These are phyloP conservation scores for Eclectus roratus DNA, from an alignment of 2,113 vertebrate species.

Conservation along the genomic window DNA sequence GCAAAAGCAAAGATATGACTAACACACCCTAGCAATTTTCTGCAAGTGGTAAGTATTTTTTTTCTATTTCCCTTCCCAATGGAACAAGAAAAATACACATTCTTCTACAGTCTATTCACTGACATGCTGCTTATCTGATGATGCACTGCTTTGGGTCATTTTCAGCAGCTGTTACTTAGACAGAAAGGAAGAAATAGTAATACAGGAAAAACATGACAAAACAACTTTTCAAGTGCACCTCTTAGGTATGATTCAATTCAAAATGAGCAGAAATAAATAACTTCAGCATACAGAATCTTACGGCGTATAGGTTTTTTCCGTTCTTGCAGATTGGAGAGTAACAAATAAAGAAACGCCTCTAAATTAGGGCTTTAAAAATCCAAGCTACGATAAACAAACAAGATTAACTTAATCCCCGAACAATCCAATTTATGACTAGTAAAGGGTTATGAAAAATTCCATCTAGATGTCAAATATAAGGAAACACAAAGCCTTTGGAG, in stretches of 20 bases:
- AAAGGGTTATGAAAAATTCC: slow-evolving; percentile 77
- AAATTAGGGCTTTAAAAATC: slow-evolving; percentile 71
- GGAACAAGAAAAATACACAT: slow-evolving; percentile 5
- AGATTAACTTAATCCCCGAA: slow-evolving; percentile 76
- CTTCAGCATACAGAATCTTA: slow-evolving; percentile 13
- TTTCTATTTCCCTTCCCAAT: slow-evolving; percentile 20
- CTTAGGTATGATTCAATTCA: slow-evolving; percentile 64
- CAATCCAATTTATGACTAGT: slow-evolving; percentile 77
- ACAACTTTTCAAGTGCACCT: slow-evolving; percentile 65
- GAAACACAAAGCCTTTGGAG: slow-evolving; percentile 75
- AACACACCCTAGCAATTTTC: neutral
- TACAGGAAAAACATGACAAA: slow-evolving; percentile 56
- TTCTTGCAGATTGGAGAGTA: slow-evolving; percentile 39
- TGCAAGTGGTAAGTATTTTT: neutral
- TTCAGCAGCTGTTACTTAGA: slow-evolving; percentile 34
- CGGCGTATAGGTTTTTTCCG: neutral
- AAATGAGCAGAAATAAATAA: slow-evolving; percentile 74
- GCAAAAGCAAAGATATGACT: neutral
- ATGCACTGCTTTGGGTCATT: slow-evolving; percentile 5
- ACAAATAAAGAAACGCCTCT: slow-evolving; percentile 55
- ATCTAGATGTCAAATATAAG: slow-evolving; percentile 68
- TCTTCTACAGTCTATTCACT: neutral
- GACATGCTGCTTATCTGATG: neutral
- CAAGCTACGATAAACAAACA: slow-evolving; percentile 68
- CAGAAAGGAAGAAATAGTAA: slow-evolving; percentile 56